A percentile compares a stretch with the other conserved stretches of the same genome.
Conservation (phyloP, 2,888 invertebrate genomes). For the Tortricodes alternella region DNA sequence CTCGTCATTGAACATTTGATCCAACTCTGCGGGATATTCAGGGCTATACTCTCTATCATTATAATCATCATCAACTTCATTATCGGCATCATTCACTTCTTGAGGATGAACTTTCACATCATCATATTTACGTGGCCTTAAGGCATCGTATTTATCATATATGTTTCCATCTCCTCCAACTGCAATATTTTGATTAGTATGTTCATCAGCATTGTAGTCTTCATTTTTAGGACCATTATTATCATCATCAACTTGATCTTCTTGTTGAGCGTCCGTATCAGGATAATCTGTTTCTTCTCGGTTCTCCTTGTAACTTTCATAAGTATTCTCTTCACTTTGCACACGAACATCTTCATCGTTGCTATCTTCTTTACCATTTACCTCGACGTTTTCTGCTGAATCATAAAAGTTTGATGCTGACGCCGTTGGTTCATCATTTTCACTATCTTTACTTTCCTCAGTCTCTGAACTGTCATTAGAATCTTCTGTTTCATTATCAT, state of each 20-base stretch:
- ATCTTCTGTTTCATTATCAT: constrained; percentile 44
- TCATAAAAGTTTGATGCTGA: constrained; percentile 26
- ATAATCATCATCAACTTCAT: constrained; percentile 37
- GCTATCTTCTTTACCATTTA: constrained; percentile 29
- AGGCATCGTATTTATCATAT: constrained; percentile 49
- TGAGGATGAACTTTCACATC: constrained; percentile 51
- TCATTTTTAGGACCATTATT: constrained; percentile 27
- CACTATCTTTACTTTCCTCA: constrained; percentile 32
- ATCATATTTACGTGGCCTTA: constrained; percentile 50
- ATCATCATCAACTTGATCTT: constrained; percentile 37
- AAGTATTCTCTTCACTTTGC: constrained; percentile 7
- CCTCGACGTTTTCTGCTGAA: constrained; percentile 29
- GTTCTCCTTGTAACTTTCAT: constrained; percentile 2
- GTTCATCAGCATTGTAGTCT: constrained; percentile 34
- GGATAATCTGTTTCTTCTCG: constrained; percentile 36
- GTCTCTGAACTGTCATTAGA: constrained; percentile 49
- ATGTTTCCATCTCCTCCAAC: constrained; percentile 40
- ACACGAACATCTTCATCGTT: constrained; percentile 26
- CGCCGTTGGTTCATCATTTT: constrained; percentile 17
- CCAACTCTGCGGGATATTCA: constrained; percentile 46
- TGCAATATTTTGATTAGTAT: constrained; percentile 32
- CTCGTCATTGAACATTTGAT: constrained; percentile 54
- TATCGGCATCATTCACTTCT: constrained; percentile 40
- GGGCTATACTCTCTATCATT: constrained; percentile 40
- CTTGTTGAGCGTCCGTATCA: constrained; percentile 37